phyloP scores from a whole-genome alignment of 2,888 invertebrate species.

The Lampropteryx suffumata region DNA sequence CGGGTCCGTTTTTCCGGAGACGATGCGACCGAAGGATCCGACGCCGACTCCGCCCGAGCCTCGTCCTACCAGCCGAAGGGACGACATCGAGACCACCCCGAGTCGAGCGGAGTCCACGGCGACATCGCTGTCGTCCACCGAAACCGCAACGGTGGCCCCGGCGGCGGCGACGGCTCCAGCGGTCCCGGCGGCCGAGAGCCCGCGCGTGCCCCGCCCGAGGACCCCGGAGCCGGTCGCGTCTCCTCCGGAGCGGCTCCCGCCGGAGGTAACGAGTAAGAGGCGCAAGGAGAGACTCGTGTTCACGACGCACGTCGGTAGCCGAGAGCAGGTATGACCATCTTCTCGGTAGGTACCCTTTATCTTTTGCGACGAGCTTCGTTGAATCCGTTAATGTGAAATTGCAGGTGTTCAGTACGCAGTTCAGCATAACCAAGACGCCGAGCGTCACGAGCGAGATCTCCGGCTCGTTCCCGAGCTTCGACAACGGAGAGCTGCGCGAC shows the following conservation, averaged over 20 bases:
- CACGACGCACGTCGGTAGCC: constrained; percentile 86
- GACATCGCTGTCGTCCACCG: constrained; percentile 20
- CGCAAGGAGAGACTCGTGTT: constrained; percentile 82
- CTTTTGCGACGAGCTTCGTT: no score
- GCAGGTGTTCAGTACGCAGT: constrained; percentile 84
- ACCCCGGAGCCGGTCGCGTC: constrained; percentile 10
- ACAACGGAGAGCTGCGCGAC: constrained; percentile 76
- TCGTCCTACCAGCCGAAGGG: no score
- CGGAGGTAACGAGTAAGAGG: constrained; percentile 39
- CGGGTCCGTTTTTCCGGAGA: constrained; percentile 33
- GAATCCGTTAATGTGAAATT: no score
- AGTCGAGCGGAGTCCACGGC: constrained; percentile 19
- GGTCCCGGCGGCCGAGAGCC: constrained; percentile 3
- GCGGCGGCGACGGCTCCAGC: background rate
- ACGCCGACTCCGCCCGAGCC: constrained; percentile 4
- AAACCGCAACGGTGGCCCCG: background rate
- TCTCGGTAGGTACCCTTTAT: no score
- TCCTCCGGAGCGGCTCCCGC: constrained; percentile 12
- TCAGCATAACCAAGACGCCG: constrained; percentile 85
- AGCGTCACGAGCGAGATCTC: constrained; percentile 85
- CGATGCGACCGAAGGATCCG: constrained; percentile 22
- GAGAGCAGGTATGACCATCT: constrained; percentile 83
- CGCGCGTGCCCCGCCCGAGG: constrained; percentile 6
- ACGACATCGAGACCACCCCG: constrained; percentile 6
- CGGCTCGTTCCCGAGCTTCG: constrained; percentile 67